A percentile compares a stretch with the other conserved stretches of the same genome.
phyloP scores from a whole-genome alignment of 2,797 vertebrate genomes.

The Sebastes ruberrimus region DNA sequence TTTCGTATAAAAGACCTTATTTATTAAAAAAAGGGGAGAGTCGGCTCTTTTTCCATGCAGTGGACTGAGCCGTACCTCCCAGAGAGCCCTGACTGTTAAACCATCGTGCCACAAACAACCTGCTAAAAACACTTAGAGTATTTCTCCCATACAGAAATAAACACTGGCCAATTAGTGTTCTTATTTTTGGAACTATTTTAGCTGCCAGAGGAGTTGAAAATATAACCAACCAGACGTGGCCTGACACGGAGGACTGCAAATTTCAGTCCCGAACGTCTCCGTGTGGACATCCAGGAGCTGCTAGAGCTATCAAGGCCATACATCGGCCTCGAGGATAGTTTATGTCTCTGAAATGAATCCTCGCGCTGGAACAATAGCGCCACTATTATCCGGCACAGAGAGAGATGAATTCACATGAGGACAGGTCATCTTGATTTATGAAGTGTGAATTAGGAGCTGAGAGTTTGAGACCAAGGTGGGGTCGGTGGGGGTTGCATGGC shows the following conservation, averaged over 20 bases:
- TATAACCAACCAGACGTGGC: constrained; percentile 58
- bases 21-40: constrained; percentile 76
- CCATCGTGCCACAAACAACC: constrained; percentile 76
- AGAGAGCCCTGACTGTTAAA: constrained; percentile 73
- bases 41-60: constrained; percentile 76
- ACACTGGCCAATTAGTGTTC: constrained; percentile 78
- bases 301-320: constrained; percentile 17
- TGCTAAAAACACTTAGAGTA: constrained; percentile 80
- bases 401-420: constrained; percentile 72
- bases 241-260: constrained; percentile 44
- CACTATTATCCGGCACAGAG: constrained; percentile 68
- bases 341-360: constrained; percentile 55
- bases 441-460: constrained; percentile 79
- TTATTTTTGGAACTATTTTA: constrained; percentile 76
- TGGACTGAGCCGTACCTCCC: constrained; percentile 79
- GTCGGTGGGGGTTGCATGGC: constrained; percentile 46
- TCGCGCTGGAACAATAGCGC: constrained; percentile 57
- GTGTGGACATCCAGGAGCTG: constrained; percentile 37
- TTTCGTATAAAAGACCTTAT: constrained; percentile 83
- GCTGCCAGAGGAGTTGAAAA: constrained; percentile 66
- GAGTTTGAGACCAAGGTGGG: constrained; percentile 71
- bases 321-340: constrained; percentile 14
- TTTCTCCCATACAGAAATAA: constrained; percentile 80
- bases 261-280: background rate
- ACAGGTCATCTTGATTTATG: constrained; percentile 82